Percentiles rank a stretch among this genome's conserved stretches.
These are phyloP conservation scores for Ciconia boyciana DNA, from an alignment of 2,113 vertebrate genomes.

Conservation along the genomic window DNA sequence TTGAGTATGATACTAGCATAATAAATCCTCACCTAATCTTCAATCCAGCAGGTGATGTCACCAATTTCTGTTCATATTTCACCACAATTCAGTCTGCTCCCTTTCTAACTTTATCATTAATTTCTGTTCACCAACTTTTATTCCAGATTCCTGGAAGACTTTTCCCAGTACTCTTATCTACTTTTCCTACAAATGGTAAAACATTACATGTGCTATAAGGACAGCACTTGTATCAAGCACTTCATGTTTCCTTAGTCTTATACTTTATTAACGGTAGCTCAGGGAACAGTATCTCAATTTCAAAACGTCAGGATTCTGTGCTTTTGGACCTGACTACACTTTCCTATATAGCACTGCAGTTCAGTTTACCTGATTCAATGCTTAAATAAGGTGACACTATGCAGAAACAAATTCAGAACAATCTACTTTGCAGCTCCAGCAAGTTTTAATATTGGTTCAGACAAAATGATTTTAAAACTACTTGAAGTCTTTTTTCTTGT, in stretches of 20 bases:
- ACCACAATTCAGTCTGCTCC: background rate
- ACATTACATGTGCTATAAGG: rapidly evolving
- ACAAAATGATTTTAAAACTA: background rate
- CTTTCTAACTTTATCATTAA: background rate
- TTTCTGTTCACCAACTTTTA: background rate
- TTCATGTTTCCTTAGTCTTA: background rate
- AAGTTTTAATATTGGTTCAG: background rate
- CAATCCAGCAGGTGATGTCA: background rate
- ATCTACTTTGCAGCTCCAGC: background rate
- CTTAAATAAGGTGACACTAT: background rate
- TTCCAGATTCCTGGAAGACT: background rate
- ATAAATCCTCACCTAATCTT: background rate
- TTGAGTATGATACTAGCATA: background rate
- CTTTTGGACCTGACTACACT: background rate
- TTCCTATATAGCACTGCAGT: background rate
- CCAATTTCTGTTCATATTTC: background rate
- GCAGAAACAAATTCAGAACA: background rate
- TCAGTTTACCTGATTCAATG: background rate
- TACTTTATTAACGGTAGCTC: background rate
- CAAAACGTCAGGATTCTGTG: background rate
- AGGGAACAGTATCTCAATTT: background rate
- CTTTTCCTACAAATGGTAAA: background rate
- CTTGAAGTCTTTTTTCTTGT: background rate
- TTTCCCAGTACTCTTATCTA: background rate
- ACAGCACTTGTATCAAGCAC: background rate